Conservation (phyloP, 2,113 vertebrate species). For the Sinosuthora webbiana region DNA sequence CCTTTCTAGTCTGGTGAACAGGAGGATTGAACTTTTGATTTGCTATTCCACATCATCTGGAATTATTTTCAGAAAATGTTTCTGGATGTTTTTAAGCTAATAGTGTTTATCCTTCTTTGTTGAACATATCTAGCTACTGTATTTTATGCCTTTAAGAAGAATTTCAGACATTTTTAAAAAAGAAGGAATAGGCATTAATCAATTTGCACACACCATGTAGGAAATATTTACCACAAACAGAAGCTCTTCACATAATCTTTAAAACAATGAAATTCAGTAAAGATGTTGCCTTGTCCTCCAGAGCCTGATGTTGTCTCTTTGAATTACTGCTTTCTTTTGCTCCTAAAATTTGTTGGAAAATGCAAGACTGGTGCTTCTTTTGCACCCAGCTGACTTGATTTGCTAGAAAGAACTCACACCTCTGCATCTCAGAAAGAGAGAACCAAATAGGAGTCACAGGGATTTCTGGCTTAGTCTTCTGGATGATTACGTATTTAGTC, state of each 20-base stretch:
- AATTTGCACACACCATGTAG: background rate
- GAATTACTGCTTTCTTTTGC: background rate
- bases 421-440: background rate
- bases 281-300: background rate
- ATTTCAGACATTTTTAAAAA: background rate
- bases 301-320: background rate
- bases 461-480: background rate
- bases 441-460: background rate
- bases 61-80: background rate
- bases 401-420: background rate
- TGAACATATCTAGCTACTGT: background rate
- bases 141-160: background rate
- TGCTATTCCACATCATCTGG: rapidly evolving
- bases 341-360: background rate
- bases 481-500: background rate
- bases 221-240: background rate
- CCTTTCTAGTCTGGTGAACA: background rate
- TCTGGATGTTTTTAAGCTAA: background rate
- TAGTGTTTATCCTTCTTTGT: background rate
- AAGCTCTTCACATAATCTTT: background rate
- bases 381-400: background rate
- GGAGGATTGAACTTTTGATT: background rate
- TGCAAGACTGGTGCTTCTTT: background rate
- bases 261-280: background rate
- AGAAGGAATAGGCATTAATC: background rate